These are phyloP conservation scores for Zelleria hepariella DNA, from an alignment of 2,888 invertebrate species.

Conservation along the genomic window DNA sequence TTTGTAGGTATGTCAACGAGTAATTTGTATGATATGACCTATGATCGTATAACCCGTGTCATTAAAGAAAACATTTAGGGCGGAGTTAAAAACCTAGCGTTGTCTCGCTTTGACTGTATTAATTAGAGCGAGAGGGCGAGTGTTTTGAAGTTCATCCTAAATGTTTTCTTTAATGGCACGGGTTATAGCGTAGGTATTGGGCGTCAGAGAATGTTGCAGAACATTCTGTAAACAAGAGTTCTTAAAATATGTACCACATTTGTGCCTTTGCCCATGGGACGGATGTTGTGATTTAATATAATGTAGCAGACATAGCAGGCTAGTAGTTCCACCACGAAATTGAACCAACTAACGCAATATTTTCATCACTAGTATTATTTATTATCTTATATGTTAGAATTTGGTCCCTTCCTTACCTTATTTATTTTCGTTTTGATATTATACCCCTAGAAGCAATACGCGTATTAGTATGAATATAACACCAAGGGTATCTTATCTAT, in stretches of 20 bases:
- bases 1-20: neutral
- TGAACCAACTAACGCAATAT: neutral
- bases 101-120: no score
- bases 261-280: constrained; percentile 61
- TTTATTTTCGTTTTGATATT: neutral
- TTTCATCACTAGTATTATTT: neutral
- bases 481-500: no score
- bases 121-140: no score
- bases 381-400: neutral
- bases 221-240: neutral
- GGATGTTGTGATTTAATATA: constrained; percentile 48
- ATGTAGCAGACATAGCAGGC: neutral
- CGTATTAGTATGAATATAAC: no score
- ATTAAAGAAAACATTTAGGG: no score
- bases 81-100: no score
- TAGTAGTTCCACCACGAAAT: neutral
- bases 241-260: constrained; percentile 43
- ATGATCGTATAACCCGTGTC: neutral
- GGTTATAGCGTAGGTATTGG: constrained; percentile 30
- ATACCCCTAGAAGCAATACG: neutral
- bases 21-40: neutral
- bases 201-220: constrained; percentile 23
- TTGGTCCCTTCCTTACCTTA: neutral
- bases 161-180: no score
- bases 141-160: no score